These are phyloP conservation scores for Ellobium chinense DNA, from an alignment of 2,888 invertebrate genomes.

Conservation along the genomic window DNA sequence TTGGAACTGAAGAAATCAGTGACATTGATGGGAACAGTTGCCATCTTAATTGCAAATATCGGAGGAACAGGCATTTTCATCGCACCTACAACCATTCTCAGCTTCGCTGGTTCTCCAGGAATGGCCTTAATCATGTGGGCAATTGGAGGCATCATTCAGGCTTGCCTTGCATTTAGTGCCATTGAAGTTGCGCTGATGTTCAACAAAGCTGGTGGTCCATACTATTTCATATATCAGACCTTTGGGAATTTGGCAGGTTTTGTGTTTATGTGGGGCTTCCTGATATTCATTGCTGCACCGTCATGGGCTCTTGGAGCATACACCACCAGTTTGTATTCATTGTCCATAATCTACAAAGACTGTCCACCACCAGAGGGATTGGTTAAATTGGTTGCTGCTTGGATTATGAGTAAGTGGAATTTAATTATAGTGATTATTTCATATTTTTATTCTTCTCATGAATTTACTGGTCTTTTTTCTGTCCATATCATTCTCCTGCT, in stretches of 20 bases:
- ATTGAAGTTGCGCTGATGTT: conserved; percentile 58
- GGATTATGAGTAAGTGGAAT: conserved; percentile 59
- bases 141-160: conserved; percentile 58
- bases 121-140: conserved; percentile 57
- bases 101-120: conserved; percentile 57
- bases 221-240: conserved; percentile 57
- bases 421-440: no score
- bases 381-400: conserved; percentile 56
- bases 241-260: conserved; percentile 61
- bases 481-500: no score
- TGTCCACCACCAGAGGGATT: conserved; percentile 51
- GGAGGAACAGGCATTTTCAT: conserved; percentile 62
- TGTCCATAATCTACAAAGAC: conserved; percentile 56
- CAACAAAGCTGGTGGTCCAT: conserved; percentile 61
- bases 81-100: conserved; percentile 56
- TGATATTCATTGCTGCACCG: conserved; percentile 57
- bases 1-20: conserved; percentile 48
- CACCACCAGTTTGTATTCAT: conserved; percentile 57
- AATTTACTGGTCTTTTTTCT: no score
- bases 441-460: no score
- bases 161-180: conserved; percentile 56
- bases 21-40: conserved; percentile 41
- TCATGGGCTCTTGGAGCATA: conserved; percentile 58
- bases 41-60: conserved; percentile 56
- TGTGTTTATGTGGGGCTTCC: conserved; percentile 62